A percentile compares a stretch with the other conserved stretches of the same genome.
Evolutionary conservation across 2,797 vertebrate species (phyloP).

Genomic region (Etheostoma nigrum): DNA sequence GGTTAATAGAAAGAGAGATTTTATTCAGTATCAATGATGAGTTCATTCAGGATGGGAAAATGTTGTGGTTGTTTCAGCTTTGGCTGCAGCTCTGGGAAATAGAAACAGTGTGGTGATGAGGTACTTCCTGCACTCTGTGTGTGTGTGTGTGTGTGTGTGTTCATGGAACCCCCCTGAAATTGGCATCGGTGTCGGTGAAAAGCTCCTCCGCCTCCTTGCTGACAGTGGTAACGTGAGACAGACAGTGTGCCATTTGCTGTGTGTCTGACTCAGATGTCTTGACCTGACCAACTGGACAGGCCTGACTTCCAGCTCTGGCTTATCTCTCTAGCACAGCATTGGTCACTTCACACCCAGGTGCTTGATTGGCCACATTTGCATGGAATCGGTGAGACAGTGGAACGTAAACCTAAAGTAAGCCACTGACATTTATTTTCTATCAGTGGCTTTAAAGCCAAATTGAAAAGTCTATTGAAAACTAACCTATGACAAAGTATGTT

Average conservation of each 20-base stretch:
- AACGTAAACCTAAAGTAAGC: slow-evolving; percentile 3
- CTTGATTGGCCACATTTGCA: slow-evolving; percentile 76
- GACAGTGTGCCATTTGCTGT: slow-evolving; percentile 85
- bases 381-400: slow-evolving; percentile 20
- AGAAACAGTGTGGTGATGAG: slow-evolving; percentile 64
- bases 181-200: slow-evolving; percentile 76
- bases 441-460: neutral
- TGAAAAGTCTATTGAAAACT: neutral
- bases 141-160: slow-evolving; percentile 4
- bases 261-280: slow-evolving; percentile 80
- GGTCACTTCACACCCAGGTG: slow-evolving; percentile 85
- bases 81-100: slow-evolving; percentile 47
- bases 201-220: slow-evolving; percentile 52
- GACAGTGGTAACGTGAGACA: slow-evolving; percentile 79
- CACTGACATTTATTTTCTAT: neutral
- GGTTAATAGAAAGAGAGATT: slow-evolving; percentile 15
- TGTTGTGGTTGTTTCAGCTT: slow-evolving; percentile 41
- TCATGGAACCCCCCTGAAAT: slow-evolving; percentile 53
- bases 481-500: neutral
- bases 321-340: slow-evolving; percentile 87
- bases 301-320: slow-evolving; percentile 89
- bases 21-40: slow-evolving; percentile 53
- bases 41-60: slow-evolving; percentile 50
- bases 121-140: slow-evolving; percentile 62
- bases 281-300: slow-evolving; percentile 83